Evolutionary conservation across 2,113 vertebrate species (phyloP), one percentile per base, ranked within the genome.

Genomic region (Antigone vipio): DNA sequence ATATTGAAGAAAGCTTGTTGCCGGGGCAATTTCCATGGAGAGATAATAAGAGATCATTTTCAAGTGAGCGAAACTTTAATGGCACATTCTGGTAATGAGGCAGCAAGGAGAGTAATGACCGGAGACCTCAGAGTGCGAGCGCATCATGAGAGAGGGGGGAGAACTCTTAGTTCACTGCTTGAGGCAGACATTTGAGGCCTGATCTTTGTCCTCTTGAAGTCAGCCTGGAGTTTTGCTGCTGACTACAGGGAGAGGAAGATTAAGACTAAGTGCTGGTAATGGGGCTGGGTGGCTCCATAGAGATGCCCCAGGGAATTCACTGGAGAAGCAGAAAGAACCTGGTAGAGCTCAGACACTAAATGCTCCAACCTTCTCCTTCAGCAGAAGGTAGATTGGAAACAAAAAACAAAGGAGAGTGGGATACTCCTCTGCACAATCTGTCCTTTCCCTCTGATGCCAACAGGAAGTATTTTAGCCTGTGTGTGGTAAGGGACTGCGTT

Each of bases 11-110:
- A 96, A 97, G 97, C 96, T 96, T 97, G 97, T 97, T 97, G 97
- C 97, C 21, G 88, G 93, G 97, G 96, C 97, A 97, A 97, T 97
- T 97, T 97, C 96, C 93, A 97, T 96, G 96, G 96, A 96, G 96
- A 97, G 97, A 97, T 97, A 97, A 97, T 97, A 97, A 96, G 95
- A 97, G 97, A 97, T 97, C 96, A 97, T 97, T 97, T 97, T 97
- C 96, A 97, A 97, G 96, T 97, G 97, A 96, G 94, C 56, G 59
- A 96, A 97, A 97, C 96, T 97, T 97, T 97, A 97, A 97, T 97
- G 97, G 96, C 96, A 96, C 96, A 97, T 97, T 97, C 92, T 95
- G 97, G 97, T 97, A 97, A 97, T 97, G 97, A 97, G 93, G 96
- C 97, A 97, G 95, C 91, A 91, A 95, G 92, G 89, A 97, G 96